Base-by-base conservation (phyloP, 2,888 invertebrate species). In the Chymomyza procnemis region DNA sequence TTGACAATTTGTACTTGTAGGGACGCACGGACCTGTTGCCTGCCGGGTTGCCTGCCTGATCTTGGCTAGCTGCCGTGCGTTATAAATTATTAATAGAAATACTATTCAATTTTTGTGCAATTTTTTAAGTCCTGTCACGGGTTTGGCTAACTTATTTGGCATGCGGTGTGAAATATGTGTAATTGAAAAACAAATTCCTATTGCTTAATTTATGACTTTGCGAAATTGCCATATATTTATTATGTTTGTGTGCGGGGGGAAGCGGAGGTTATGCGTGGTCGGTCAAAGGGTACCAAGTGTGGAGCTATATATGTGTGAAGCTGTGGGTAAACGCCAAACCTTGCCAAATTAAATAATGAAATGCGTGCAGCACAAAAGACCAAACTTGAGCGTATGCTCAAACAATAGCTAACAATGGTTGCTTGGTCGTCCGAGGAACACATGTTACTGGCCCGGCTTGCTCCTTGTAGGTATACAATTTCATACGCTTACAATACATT, bases 61-160 rank as follows among this genome's bases (percentile, higher is more conserved):
- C 41, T 60, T 58, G 63, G 59, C 60, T 62, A 46, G 72, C 72
- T 74, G 80, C 72, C 59, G 80, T 76, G 79, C 71, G 87, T 86
- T 88, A 87, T 87, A 87, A 87, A 87, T 87, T 87, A 88, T 86
- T 67, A 78, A 87, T 88, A 85, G 88, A 83, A 87, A 85, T 74
- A 83, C 78, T 73, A 74, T 84, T 82, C 79, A 76, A 78, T 83
- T 76, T 78, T 61, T 52, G 63, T 56, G 59, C 55, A 54, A 21
- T 62, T 47, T 56, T 56, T 16, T 1, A 4, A n/a, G 26, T 16
- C 8, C 46, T 19, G 19, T 48, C 47, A 6, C 30, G 22, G 18
- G 18, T 22, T 22, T 57, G 50, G 64, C 66, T 67, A 74, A 76
- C 66, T 66, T 73, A 73, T 78, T 76, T 78, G 77, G 81, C 84